These are phyloP conservation scores for Reticulitermes lucifugus DNA, from an alignment of 2,888 invertebrate genomes.

Conservation along the genomic window DNA sequence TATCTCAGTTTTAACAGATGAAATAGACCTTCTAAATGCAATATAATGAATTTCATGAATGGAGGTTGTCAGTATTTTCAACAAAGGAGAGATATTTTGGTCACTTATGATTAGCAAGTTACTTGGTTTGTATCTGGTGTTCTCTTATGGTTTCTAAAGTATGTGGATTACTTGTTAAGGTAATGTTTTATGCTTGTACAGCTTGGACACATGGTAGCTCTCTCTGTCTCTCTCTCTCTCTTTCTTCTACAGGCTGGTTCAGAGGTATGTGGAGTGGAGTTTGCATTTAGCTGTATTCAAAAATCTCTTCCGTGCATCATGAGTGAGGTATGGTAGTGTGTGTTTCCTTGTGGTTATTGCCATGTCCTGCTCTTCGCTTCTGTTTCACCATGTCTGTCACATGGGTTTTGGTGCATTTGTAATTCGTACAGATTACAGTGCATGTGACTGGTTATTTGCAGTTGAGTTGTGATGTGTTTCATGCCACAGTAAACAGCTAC, in stretches of 20 bases:
- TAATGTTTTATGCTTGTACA: not conserved
- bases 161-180: not conserved
- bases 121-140: not conserved
- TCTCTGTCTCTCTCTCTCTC: conserved; percentile 20
- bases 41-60: no score
- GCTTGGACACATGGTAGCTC: not conserved
- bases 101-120: no score
- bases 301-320: conserved; percentile 74
- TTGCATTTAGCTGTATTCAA: conserved; percentile 78
- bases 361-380: not conserved
- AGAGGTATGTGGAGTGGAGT: conserved; percentile 64
- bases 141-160: not conserved
- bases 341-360: not conserved
- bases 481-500: no score
- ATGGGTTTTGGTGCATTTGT: not conserved
- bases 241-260: conserved; percentile 54
- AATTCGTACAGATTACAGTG: not conserved
- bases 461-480: no score
- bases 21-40: no score
- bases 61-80: no score
- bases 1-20: no score
- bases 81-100: no score
- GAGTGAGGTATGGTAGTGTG: conserved; percentile 68
- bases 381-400: not conserved
- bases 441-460: not conserved